Evolutionary conservation across 2,888 invertebrate genomes (phyloP).

Genomic region (Pandemis corylana): DNA sequence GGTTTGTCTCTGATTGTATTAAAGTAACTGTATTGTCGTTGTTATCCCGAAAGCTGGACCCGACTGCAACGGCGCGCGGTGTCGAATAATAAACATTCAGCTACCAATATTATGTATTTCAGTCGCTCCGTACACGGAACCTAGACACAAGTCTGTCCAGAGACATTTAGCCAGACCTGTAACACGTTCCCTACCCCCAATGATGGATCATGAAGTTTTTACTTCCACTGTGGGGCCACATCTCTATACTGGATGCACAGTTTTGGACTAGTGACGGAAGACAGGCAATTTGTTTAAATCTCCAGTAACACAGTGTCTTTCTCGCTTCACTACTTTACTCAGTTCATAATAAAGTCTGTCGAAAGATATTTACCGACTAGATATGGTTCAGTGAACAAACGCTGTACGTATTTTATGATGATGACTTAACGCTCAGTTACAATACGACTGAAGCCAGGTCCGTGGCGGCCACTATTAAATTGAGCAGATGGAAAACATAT

Average conservation of each 20-base stretch:
- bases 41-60: neutral
- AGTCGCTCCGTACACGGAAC: conserved; percentile 11
- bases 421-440: neutral
- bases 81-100: conserved; percentile 1
- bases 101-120: neutral
- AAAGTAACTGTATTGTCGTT: neutral
- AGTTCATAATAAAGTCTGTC: conserved; percentile 3
- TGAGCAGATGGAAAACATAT: too few relatives aligned
- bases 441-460: neutral
- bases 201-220: too few relatives aligned
- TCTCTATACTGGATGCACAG: too few relatives aligned
- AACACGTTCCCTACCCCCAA: too few relatives aligned
- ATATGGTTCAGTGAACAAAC: neutral
- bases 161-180: too few relatives aligned
- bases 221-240: too few relatives aligned
- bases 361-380: conserved; percentile 4
- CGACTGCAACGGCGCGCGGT: neutral
- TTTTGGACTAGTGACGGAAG: too few relatives aligned
- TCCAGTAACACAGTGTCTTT: neutral
- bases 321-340: neutral
- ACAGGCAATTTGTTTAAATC: too few relatives aligned
- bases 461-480: too few relatives aligned
- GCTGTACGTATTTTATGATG: neutral
- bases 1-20: neutral
- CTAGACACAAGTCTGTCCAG: neutral